These are phyloP conservation scores for Upupa epops DNA, from an alignment of 2,113 vertebrate genomes.

Conservation along the genomic window DNA sequence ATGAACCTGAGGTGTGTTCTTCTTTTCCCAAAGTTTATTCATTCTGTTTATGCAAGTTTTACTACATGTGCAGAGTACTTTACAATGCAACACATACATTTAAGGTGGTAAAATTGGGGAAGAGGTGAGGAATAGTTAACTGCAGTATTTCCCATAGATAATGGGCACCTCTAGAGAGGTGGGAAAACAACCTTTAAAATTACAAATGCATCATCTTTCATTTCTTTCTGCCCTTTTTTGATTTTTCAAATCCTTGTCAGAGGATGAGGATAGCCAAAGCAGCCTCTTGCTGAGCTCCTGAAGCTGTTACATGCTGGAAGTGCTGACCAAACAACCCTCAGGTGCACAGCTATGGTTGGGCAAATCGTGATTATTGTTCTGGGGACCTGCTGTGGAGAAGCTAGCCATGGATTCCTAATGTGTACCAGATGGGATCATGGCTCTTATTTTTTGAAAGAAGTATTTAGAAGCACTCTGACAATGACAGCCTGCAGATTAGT, in stretches of 20 bases:
- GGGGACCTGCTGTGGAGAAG: conserved; percentile 16
- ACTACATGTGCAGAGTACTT: neutral
- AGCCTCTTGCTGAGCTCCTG: neutral
- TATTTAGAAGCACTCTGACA: neutral
- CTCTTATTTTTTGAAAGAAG: neutral
- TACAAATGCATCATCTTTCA: neutral
- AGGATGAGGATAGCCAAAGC: neutral
- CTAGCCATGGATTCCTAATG: conserved; percentile 17
- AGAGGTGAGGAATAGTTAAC: neutral
- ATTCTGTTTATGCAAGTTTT: neutral
- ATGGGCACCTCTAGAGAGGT: neutral
- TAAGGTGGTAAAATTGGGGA: neutral
- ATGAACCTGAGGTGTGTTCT: neutral
- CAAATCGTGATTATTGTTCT: conserved; percentile 34
- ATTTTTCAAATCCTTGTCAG: neutral
- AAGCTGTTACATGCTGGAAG: neutral
- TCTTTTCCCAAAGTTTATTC: neutral
- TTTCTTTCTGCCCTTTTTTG: neutral
- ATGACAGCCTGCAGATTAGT: neutral
- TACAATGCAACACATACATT: neutral
- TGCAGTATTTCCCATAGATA: neutral
- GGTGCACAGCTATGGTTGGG: neutral
- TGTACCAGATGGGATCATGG: conserved; percentile 18
- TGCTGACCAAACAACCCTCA: conserved; percentile 19
- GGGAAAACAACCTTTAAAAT: neutral